Conservation (phyloP, 2,797 vertebrate genomes). For the Trachops cirrhosus region DNA sequence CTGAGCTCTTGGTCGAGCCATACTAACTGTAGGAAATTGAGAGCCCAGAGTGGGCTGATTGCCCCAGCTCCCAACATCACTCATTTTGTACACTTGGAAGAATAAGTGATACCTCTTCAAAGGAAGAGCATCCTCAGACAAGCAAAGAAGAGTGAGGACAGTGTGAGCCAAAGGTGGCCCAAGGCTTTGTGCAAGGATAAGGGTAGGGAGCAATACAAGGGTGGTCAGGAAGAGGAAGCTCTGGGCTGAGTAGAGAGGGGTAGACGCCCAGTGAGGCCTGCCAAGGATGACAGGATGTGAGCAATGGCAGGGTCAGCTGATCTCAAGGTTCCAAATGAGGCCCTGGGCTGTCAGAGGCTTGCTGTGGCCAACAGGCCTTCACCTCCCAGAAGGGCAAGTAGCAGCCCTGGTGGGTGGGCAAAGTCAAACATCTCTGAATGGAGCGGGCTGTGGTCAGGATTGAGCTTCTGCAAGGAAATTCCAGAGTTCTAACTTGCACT, state of each 20-base stretch:
- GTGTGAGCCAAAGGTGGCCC: background rate
- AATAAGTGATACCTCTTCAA: background rate
- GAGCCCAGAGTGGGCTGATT: background rate
- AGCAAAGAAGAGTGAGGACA: background rate
- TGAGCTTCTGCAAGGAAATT: constrained; percentile 41
- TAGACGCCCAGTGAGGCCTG: background rate
- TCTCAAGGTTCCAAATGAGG: constrained; percentile 27
- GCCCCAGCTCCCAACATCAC: background rate
- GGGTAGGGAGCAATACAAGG: background rate
- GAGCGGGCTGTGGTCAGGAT: constrained; percentile 54
- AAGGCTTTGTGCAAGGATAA: background rate
- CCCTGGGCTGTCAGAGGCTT: background rate
- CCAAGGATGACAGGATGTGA: constrained; percentile 54
- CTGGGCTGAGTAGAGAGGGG: constrained; percentile 2
- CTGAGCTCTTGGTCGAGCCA: background rate
- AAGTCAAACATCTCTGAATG: background rate
- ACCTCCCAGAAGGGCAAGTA: constrained; percentile 10
- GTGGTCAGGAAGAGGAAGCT: constrained; percentile 48
- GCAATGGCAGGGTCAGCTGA: background rate
- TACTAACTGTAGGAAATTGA: background rate
- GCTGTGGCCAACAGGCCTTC: background rate
- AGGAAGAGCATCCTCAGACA: background rate
- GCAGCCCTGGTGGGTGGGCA: constrained; percentile 18
- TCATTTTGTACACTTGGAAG: background rate
- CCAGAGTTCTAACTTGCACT: background rate